phyloP scores from a whole-genome alignment of 2,797 vertebrate species.

The Heteromormyrus szaboi region DNA sequence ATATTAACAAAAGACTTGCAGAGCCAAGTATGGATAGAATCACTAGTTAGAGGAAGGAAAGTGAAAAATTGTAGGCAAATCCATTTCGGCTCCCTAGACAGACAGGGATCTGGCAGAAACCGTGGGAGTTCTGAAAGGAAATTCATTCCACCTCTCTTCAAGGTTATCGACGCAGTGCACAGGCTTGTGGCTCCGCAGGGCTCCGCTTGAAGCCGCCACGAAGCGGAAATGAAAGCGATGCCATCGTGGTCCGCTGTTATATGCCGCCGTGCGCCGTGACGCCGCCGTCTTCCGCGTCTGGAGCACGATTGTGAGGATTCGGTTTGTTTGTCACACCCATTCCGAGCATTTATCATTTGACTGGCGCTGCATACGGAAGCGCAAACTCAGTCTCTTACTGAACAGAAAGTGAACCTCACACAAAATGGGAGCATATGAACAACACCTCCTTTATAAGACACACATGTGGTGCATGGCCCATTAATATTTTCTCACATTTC shows the following conservation, averaged over 20 bases:
- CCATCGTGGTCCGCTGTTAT: constrained; percentile 29
- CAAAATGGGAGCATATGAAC: not conserved
- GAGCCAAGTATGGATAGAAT: not conserved
- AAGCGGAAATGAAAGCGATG: constrained; percentile 44
- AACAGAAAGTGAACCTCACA: not conserved
- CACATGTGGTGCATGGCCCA: not conserved
- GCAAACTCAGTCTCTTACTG: not conserved
- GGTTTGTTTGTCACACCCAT: constrained; percentile 30
- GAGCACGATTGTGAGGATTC: constrained; percentile 19
- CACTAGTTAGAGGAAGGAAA: constrained; percentile 20
- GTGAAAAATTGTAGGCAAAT: constrained; percentile 25
- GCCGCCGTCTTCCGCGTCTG: constrained; percentile 27
- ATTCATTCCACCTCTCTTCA: constrained; percentile 39
- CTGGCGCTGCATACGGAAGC: not conserved
- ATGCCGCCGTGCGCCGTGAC: constrained; percentile 33
- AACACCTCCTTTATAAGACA: not conserved
- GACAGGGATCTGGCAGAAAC: constrained; percentile 25
- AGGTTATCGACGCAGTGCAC: constrained; percentile 48
- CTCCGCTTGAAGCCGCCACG: constrained; percentile 35
- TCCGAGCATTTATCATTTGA: not conserved
- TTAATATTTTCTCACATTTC: not conserved
- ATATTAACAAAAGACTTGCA: constrained; percentile 7
- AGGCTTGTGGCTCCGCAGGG: constrained; percentile 26
- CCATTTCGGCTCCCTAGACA: constrained; percentile 22
- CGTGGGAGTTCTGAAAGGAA: constrained; percentile 36